phyloP scores from a whole-genome alignment of 2,888 invertebrate species.

The Blastobasis adustella region DNA sequence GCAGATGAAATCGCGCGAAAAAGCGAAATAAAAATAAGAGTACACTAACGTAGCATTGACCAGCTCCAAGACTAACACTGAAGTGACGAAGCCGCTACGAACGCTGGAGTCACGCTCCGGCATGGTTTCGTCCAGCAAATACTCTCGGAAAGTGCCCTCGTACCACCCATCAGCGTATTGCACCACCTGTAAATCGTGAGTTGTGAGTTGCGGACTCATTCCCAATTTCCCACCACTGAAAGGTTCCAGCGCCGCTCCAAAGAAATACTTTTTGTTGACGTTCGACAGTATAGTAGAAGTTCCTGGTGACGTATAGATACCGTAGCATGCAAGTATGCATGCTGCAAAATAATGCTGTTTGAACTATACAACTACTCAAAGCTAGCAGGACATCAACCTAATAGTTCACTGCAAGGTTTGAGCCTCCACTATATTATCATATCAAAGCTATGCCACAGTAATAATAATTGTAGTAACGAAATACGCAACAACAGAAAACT shows the following conservation, averaged over 20 bases:
- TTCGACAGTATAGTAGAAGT: background rate
- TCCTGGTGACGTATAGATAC: background rate
- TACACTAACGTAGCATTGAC: constrained; percentile 46
- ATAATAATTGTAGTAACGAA: background rate
- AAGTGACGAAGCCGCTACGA: constrained; percentile 34
- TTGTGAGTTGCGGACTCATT: background rate
- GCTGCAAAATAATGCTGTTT: background rate
- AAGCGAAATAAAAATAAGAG: too few relatives aligned
- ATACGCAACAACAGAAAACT: background rate
- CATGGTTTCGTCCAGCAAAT: constrained; percentile 36
- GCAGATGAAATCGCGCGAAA: too few relatives aligned
- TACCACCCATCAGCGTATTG: constrained; percentile 39
- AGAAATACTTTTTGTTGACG: background rate
- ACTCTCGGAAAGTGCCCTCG: constrained; percentile 39
- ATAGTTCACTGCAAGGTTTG: background rate
- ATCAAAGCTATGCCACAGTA: background rate
- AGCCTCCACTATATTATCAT: background rate
- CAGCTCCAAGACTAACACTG: constrained; percentile 36
- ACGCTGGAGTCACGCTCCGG: constrained; percentile 43
- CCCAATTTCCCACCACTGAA: background rate
- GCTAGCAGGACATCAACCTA: background rate
- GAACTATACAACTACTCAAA: too few relatives aligned
- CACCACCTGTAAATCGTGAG: constrained; percentile 30
- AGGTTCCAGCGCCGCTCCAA: background rate
- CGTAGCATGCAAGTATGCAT: background rate